Conservation (phyloP, 2,797 vertebrate species). For the Propithecus deckenii region DNA sequence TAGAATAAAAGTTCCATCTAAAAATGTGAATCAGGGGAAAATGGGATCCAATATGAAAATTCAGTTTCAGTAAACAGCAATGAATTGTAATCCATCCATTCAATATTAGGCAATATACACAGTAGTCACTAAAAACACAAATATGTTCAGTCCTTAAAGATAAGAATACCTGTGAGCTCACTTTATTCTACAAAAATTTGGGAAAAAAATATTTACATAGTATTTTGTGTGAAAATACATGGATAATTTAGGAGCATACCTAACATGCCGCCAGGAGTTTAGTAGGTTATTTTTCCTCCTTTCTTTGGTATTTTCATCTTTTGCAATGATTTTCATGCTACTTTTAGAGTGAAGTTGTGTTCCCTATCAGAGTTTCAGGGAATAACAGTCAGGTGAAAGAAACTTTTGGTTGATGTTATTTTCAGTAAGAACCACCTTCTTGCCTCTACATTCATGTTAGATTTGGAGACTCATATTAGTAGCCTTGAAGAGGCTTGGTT, state of each 20-base stretch:
- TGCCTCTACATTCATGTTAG: not conserved
- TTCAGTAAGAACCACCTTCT: not conserved
- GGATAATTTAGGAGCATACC: not conserved
- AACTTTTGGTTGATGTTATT: not conserved
- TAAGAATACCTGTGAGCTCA: not conserved
- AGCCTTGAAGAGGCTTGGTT: not conserved
- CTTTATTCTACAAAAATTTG: not conserved
- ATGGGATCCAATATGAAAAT: not conserved
- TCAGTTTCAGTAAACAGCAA: not conserved
- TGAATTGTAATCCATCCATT: not conserved
- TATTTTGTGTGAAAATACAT: not conserved
- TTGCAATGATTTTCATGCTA: not conserved
- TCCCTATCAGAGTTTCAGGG: not conserved
- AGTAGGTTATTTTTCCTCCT: not conserved
- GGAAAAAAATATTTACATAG: conserved; percentile 6
- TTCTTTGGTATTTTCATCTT: not conserved
- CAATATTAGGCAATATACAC: not conserved
- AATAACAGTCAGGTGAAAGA: not conserved
- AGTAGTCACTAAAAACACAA: not conserved
- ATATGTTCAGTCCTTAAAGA: not conserved
- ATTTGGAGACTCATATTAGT: not conserved
- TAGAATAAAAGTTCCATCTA: not conserved
- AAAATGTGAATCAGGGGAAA: not conserved
- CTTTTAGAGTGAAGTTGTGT: not conserved
- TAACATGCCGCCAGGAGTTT: not conserved